Evolutionary conservation across 2,113 vertebrate species (phyloP).

Genomic region (Pterocles burchelli): DNA sequence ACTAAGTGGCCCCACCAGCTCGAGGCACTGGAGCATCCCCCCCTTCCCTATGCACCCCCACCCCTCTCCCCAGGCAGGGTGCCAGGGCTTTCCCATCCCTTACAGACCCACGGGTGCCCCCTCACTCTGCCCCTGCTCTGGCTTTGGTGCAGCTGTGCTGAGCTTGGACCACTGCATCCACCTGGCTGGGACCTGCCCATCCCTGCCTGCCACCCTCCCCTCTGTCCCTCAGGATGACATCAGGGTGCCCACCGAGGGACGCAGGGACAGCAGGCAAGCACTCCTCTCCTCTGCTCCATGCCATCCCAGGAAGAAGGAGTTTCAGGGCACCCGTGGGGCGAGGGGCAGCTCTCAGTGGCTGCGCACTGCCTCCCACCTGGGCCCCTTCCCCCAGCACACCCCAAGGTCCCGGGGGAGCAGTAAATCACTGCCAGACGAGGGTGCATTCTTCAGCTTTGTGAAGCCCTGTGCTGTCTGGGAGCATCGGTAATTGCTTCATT

Average conservation of each 20-base stretch:
- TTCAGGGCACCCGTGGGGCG: not conserved
- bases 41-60: not conserved
- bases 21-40: not conserved
- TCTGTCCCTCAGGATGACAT: not conserved
- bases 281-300: not conserved
- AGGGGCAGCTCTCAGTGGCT: not conserved
- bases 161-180: not conserved
- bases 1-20: not conserved
- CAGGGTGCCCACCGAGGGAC: not conserved
- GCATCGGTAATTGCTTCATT: conserved; percentile 76
- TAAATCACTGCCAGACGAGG: conserved; percentile 72
- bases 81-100: not conserved
- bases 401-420: conserved; percentile 43
- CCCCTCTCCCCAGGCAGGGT: not conserved
- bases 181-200: not conserved
- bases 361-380: not conserved
- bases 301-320: not conserved
- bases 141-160: not conserved
- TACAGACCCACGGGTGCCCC: fast-evolving
- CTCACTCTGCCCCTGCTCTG: not conserved
- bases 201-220: not conserved
- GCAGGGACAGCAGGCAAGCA: not conserved
- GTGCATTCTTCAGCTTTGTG: conserved; percentile 69
- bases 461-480: conserved; percentile 70
- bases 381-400: conserved; percentile 10